Evolutionary conservation across 2,888 invertebrate genomes (phyloP).

Genomic region (Tillus elongatus): DNA sequence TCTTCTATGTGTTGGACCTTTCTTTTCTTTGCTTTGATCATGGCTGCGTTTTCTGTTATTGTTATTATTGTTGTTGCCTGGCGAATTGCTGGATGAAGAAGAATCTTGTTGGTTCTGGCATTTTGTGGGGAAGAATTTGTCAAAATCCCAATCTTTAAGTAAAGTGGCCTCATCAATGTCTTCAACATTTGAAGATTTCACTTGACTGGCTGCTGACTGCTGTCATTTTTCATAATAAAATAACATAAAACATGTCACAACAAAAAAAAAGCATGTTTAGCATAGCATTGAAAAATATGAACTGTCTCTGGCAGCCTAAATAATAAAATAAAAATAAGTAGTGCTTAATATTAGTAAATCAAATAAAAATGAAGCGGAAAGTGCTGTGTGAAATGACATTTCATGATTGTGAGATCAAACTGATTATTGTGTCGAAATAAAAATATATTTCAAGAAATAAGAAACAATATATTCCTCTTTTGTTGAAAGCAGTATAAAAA

Average conservation of each 20-base stretch:
- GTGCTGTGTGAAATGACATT: no score
- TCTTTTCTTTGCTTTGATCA: slow-evolving; percentile 41
- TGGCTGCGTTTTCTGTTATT: slow-evolving; percentile 11
- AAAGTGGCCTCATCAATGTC: slow-evolving; percentile 66
- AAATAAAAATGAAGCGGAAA: no score
- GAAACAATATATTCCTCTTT: no score
- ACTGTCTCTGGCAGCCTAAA: no score
- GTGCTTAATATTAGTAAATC: no score
- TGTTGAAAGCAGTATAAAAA: no score
- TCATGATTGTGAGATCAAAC: no score
- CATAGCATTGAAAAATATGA: slow-evolving; percentile 9
- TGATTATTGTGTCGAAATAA: no score
- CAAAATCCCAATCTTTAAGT: slow-evolving; percentile 81
- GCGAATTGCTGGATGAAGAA: slow-evolving; percentile 15
- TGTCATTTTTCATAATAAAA: slow-evolving; percentile 32
- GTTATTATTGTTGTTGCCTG: slow-evolving; percentile 19
- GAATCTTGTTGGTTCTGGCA: slow-evolving; percentile 13
- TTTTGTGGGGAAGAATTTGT: slow-evolving; percentile 62
- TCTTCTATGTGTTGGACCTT: slow-evolving; percentile 50
- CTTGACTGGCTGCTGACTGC: slow-evolving; percentile 41
- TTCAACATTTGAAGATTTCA: slow-evolving; percentile 34
- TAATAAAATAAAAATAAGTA: no score
- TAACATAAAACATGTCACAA: slow-evolving; percentile 8
- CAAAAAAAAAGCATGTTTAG: slow-evolving; percentile 14
- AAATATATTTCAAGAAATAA: no score